Evolutionary conservation across 2,113 vertebrate species (phyloP), one percentile per base, ranked within the genome.

Genomic region (Prinia subflava): DNA sequence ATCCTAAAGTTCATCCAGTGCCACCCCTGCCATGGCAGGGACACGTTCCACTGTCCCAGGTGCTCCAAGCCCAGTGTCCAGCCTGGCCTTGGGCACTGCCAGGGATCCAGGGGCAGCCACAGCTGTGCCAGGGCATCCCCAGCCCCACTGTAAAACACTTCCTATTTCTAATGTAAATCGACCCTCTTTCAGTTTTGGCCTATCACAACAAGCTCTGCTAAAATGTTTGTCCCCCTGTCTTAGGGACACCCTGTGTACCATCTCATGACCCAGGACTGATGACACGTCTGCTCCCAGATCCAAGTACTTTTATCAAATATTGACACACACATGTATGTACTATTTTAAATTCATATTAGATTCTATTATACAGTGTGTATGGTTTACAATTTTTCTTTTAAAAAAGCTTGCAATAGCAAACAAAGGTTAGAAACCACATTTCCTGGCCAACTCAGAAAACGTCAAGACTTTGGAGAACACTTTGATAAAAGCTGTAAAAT

Each of bases 1-100:
- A 42, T 10, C 30, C 5, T 21, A 23, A 17, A 49, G 21, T 5
- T 7, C 41, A 55, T 15, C 12, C n/a, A 20, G 10, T 35, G 0
- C 14, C 70, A 35, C 16, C 15, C 15, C 17, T 27, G 41, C n/a
- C 55, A 19, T 1, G 20, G 35, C 62, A 69, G 39, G 70, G 41
- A 41, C 69, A 68, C n/a, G 9, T 62, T 0, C 20, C 70, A 7
- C 44, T 8, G 2, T 1, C 41, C 60, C 87, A 41, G 30, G 28
- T 12, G 59, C 44, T 57, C 57, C 37, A 7, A 71, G 13, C 17
- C 31, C 2, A 9, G 2, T 13, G 49, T 37, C 60, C 77, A 83
- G 0, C 55, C 59, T 28, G 59, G 27, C 44, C 53, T 6, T 0
- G 78, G 47, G 0, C 70, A 62, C 53, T 53, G 0, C 24, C 78